Evolutionary conservation across 2,888 invertebrate genomes (phyloP).

Genomic region (Eristalis tenax): DNA sequence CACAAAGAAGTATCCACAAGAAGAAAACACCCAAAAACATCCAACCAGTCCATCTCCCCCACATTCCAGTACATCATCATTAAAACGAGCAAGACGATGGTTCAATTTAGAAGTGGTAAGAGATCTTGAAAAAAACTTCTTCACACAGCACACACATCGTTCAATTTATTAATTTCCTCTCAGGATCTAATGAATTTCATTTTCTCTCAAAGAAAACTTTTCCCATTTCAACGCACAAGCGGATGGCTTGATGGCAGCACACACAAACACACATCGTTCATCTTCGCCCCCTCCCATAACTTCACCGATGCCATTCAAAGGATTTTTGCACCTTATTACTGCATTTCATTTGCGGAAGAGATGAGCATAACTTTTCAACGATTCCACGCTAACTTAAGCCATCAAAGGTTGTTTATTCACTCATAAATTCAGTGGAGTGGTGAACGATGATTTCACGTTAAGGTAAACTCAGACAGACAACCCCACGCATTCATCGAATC

Average conservation of each 20-base stretch:
- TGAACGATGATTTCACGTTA: conserved; percentile 24
- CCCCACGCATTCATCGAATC: not conserved
- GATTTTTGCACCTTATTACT: conserved; percentile 48
- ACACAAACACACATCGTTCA: not conserved
- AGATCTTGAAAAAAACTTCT: conserved; percentile 34
- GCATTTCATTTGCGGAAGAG: conserved; percentile 14
- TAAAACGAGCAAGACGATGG: conserved; percentile 73
- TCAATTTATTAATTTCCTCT: conserved; percentile 38
- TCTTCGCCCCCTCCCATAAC: not conserved
- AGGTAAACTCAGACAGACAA: conserved; percentile 39
- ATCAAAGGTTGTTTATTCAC: conserved; percentile 36
- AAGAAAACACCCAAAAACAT: not conserved
- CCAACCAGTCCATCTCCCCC: not conserved
- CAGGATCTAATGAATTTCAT: conserved; percentile 15
- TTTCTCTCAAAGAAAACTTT: conserved; percentile 27
- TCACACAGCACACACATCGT: conserved; percentile 6
- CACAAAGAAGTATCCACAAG: not conserved
- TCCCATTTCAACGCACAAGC: conserved; percentile 11
- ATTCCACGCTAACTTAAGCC: conserved; percentile 12
- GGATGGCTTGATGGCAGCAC: not conserved
- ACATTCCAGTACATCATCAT: conserved; percentile 73
- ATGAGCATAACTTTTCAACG: conserved; percentile 36
- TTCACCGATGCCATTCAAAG: not conserved
- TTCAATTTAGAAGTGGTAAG: not conserved
- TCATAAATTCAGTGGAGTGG: not conserved